Base-by-base conservation (phyloP, 1,140 invertebrate genomes). In the Ylistrum balloti region DNA sequence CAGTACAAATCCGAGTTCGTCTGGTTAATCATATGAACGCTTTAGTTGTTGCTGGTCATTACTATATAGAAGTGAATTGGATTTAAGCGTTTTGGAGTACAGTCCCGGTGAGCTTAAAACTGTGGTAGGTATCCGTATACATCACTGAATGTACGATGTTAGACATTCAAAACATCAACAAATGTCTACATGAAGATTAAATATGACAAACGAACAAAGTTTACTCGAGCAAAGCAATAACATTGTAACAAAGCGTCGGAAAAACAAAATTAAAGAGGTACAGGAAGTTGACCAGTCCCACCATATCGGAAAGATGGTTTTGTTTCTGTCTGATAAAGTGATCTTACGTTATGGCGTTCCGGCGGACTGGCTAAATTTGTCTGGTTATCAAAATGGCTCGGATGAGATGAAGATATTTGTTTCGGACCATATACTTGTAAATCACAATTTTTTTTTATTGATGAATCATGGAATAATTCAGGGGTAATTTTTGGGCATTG, bases 1-100 rank as follows among this genome's bases (percentile, higher is more conserved):
- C 56, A 74, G 56, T 74, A 74, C 56, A 74, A 74, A 74, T 74
- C 56, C 56, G 56, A 74, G 56, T 74, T 28, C 56, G n/a, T 74
- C n/a, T 74, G 56, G 56, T 74, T 74, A 74, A 74, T 74, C 56
- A 17, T 74, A 74, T 74, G 56, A 74, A 74, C 22, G 56, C 56
- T 74, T 74, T 74, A 74, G n/a, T 74, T 74, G 56, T 11, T 28
- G 56, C 7, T n/a, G 56, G 56, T 74, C 56, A 74, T 74, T 74
- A 74, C 56, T n/a, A n/a, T 28, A 74, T n/a, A 74, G 56, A 74
- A 56, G 20, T 56, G 45, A 56, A 74, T 7, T 74, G 56, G 56
- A 74, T n/a, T 17, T n/a, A 74, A 28, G 0, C 56, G n/a, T 5
- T 28, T 0, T 74, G 2, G 17, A 1, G 9, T n/a, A n/a, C 11